A percentile compares a stretch with the other conserved stretches of the same genome.
Conservation (phyloP, 2,888 invertebrate genomes). For the Diogma glabrata region DNA sequence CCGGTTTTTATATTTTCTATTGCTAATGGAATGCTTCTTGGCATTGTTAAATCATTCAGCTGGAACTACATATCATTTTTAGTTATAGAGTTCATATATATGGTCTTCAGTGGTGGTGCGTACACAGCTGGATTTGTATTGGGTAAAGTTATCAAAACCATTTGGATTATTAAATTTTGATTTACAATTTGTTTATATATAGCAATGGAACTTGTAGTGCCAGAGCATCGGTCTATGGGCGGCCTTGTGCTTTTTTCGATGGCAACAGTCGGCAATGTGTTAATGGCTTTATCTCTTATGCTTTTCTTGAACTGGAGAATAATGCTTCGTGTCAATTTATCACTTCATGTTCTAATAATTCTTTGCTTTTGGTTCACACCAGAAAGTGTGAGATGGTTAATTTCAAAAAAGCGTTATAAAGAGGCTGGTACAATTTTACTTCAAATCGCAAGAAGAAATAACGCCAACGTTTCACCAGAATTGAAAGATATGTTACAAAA, state of each 20-base stretch:
- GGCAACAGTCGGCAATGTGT: neutral
- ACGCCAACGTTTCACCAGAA: neutral
- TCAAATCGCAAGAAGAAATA: conserved; percentile 1
- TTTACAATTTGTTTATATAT: neutral
- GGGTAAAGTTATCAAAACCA: neutral
- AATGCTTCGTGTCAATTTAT: neutral
- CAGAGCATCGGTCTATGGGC: neutral
- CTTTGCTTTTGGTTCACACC: neutral
- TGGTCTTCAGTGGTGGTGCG: neutral
- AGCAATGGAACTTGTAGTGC: neutral
- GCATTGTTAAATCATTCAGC: neutral
- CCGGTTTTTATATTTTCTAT: neutral
- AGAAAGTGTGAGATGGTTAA: conserved; percentile 2
- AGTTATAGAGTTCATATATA: neutral
- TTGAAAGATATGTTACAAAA: neutral
- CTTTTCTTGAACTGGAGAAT: conserved; percentile 2
- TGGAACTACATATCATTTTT: neutral
- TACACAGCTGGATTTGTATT: neutral
- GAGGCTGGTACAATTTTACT: neutral
- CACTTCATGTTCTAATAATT: neutral
- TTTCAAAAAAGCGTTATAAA: neutral
- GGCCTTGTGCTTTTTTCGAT: neutral
- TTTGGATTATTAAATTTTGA: neutral
- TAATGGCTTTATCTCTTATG: neutral
- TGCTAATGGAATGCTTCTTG: neutral